Evolutionary conservation across 2,888 invertebrate species (phyloP).

Genomic region (Caenorhabditis wallacei): DNA sequence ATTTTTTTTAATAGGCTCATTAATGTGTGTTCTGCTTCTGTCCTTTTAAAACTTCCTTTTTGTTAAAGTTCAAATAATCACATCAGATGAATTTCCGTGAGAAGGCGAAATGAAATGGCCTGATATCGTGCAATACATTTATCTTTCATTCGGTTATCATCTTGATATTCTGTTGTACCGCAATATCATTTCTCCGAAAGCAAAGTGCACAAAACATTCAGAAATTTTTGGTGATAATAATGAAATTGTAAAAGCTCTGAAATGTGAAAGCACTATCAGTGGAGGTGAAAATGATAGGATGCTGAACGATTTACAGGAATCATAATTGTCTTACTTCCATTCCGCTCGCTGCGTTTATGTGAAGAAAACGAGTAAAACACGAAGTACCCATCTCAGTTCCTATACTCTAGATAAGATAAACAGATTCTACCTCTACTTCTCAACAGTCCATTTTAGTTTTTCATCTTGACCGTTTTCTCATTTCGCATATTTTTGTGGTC

Average conservation of each 20-base stretch:
- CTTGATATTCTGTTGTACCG: conserved; percentile 5
- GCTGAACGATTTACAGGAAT: not conserved
- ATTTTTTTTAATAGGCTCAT: not conserved
- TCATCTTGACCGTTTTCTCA: not conserved
- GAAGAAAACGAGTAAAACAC: no score
- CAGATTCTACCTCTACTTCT: no score
- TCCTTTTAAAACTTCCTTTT: no score
- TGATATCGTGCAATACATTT: conserved; percentile 45
- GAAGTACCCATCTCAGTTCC: no score
- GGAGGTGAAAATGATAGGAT: conserved; percentile 27
- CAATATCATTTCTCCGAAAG: conserved; percentile 24
- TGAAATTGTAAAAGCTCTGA: not conserved
- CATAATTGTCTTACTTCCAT: no score
- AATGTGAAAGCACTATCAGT: not conserved
- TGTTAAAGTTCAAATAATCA: conserved; percentile 38
- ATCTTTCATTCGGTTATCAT: conserved; percentile 28
- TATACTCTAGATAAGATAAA: no score
- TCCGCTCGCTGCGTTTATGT: no score
- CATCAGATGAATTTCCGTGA: not conserved
- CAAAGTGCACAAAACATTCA: conserved; percentile 33
- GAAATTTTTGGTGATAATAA: not conserved
- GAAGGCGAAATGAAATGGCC: conserved; percentile 27
- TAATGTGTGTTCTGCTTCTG: no score
- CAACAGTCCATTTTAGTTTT: not conserved
- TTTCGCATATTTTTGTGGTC: not conserved